These are phyloP conservation scores for Hesperia comma DNA, from an alignment of 2,888 invertebrate species.

Conservation along the genomic window DNA sequence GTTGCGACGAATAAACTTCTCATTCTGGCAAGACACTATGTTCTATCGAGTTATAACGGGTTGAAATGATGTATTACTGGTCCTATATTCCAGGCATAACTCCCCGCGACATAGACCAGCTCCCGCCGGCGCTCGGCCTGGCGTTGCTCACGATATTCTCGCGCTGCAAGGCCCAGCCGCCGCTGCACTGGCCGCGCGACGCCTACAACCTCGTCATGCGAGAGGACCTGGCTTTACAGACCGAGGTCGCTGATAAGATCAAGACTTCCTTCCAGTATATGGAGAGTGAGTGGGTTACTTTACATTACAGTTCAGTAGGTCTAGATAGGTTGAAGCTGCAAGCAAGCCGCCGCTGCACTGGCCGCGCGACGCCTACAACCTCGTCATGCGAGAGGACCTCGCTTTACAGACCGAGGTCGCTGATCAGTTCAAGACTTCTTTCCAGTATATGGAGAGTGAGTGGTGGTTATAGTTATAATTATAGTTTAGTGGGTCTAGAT, in stretches of 20 bases:
- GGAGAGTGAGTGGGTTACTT: slow-evolving; percentile 58
- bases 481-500: no score
- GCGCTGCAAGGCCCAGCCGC: slow-evolving; percentile 87
- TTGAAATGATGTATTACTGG: no score
- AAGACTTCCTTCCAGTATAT: slow-evolving; percentile 60
- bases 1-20: no score
- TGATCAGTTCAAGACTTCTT: slow-evolving; percentile 52
- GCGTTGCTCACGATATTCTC: slow-evolving; percentile 87
- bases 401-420: slow-evolving; percentile 80
- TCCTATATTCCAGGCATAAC: slow-evolving; percentile 79
- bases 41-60: no score
- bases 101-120: slow-evolving; percentile 87
- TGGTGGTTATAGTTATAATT: slow-evolving; percentile 28
- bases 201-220: slow-evolving; percentile 89
- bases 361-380: slow-evolving; percentile 87
- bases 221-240: slow-evolving; percentile 87
- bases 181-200: slow-evolving; percentile 87
- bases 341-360: slow-evolving; percentile 88
- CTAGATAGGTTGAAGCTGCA: slow-evolving; percentile 74
- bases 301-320: not conserved
- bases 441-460: slow-evolving; percentile 70
- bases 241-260: slow-evolving; percentile 58
- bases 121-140: slow-evolving; percentile 86
- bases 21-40: no score
- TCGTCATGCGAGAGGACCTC: slow-evolving; percentile 89